These are phyloP conservation scores for Proisotoma minuta DNA, from an alignment of 2,888 invertebrate species.

Conservation along the genomic window DNA sequence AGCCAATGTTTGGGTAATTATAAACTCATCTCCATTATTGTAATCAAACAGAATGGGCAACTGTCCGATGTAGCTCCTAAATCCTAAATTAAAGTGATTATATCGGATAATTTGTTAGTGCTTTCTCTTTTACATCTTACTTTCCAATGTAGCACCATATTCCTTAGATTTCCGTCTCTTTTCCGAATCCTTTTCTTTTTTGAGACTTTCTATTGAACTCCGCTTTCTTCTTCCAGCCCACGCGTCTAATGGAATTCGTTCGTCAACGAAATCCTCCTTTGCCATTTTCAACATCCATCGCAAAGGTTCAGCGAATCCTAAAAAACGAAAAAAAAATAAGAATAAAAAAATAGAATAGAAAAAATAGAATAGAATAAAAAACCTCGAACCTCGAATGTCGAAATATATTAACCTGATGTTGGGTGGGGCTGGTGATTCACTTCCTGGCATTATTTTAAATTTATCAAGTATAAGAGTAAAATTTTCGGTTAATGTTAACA, in stretches of 20 bases:
- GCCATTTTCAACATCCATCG: slow-evolving; percentile 7
- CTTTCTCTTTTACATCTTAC: not conserved
- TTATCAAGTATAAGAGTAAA: too few species aligned
- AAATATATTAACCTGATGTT: slow-evolving; percentile 3
- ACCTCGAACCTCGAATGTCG: slow-evolving; percentile 14
- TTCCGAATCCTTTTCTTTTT: not conserved
- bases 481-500: too few species aligned
- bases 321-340: not conserved
- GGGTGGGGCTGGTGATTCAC: too few species aligned
- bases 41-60: not conserved
- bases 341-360: not conserved
- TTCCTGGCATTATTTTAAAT: too few species aligned
- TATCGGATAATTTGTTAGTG: not conserved
- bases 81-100: not conserved
- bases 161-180: not conserved
- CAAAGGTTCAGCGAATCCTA: slow-evolving; percentile 2
- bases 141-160: not conserved
- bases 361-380: too few species aligned
- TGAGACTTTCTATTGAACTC: not conserved
- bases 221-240: not conserved
- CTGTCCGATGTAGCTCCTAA: not conserved
- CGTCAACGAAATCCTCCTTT: not conserved
- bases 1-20: not conserved
- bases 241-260: slow-evolving; percentile 1
- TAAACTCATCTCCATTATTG: slow-evolving; percentile 2